Conservation (phyloP, 2,113 vertebrate species). For the Mionectes macconnelli region DNA sequence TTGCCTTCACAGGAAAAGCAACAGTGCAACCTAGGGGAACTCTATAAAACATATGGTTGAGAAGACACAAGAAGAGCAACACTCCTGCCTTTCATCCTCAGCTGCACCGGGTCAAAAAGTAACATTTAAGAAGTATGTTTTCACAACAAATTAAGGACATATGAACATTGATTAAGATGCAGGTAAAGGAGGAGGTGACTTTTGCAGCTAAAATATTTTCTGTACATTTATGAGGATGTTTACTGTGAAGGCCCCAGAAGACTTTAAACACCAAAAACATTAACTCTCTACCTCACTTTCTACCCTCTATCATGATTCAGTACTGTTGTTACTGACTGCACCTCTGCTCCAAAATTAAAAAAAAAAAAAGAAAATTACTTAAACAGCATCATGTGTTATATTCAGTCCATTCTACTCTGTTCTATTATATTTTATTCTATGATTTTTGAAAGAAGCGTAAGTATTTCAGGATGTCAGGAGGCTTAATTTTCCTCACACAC, state of each 20-base stretch:
- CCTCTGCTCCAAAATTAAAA: neutral
- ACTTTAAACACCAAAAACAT: neutral
- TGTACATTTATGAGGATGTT: neutral
- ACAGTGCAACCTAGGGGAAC: constrained; percentile 34
- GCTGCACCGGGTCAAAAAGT: neutral
- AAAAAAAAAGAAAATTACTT: neutral
- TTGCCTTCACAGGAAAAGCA: constrained; percentile 5
- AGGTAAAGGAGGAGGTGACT: neutral
- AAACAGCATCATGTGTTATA: neutral
- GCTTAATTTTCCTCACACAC: constrained; percentile 28
- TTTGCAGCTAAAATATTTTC: neutral
- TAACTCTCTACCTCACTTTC: neutral
- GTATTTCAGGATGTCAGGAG: neutral
- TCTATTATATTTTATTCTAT: neutral
- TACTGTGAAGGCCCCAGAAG: neutral
- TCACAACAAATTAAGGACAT: neutral
- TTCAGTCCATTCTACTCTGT: neutral
- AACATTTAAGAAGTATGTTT: neutral
- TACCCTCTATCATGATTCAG: neutral
- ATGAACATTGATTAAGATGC: neutral
- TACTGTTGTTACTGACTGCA: neutral
- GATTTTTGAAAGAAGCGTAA: neutral
- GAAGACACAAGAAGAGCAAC: neutral
- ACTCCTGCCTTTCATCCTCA: neutral
- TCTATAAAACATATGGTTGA: neutral